Conservation (phyloP, 2,888 invertebrate genomes). For the Ennomos quercinarius region DNA sequence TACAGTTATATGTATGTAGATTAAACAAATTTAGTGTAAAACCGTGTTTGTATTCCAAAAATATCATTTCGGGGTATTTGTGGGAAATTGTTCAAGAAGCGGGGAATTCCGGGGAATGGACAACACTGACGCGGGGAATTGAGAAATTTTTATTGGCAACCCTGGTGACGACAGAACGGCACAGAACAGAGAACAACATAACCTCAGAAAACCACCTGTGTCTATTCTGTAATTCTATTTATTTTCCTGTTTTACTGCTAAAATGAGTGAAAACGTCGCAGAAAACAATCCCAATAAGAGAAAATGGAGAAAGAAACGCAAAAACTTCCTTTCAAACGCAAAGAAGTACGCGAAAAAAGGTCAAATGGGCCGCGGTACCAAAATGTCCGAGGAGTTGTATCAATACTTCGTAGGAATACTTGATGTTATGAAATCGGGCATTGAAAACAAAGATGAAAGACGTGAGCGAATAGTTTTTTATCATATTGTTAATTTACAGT, state of each 20-base stretch:
- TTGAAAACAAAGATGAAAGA: slow-evolving; percentile 89
- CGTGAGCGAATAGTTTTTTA: slow-evolving; percentile 69
- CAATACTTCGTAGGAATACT: slow-evolving; percentile 91
- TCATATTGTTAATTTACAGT: not conserved
- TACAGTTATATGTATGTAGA: no score
- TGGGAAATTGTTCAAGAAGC: no score
- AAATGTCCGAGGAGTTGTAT: slow-evolving; percentile 90
- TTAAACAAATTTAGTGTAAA: no score
- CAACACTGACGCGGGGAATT: no score
- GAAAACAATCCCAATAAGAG: slow-evolving; percentile 61
- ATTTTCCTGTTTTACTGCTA: slow-evolving; percentile 5
- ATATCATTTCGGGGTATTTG: no score
- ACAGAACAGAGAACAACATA: no score
- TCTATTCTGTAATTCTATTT: not conserved
- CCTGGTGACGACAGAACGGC: no score
- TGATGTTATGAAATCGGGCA: slow-evolving; percentile 88
- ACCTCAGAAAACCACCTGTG: not conserved
- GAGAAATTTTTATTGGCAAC: no score
- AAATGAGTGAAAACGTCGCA: slow-evolving; percentile 62
- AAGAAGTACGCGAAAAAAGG: slow-evolving; percentile 92
- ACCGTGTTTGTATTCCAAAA: no score
- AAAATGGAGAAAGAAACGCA: slow-evolving; percentile 87
- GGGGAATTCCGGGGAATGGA: no score
- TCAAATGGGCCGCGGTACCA: slow-evolving; percentile 88
- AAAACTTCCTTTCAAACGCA: slow-evolving; percentile 89